Evolutionary conservation across 37 sponge, comb jelly and placozoan species (phyloP).

Genomic region (Oscarella lobularis): DNA sequence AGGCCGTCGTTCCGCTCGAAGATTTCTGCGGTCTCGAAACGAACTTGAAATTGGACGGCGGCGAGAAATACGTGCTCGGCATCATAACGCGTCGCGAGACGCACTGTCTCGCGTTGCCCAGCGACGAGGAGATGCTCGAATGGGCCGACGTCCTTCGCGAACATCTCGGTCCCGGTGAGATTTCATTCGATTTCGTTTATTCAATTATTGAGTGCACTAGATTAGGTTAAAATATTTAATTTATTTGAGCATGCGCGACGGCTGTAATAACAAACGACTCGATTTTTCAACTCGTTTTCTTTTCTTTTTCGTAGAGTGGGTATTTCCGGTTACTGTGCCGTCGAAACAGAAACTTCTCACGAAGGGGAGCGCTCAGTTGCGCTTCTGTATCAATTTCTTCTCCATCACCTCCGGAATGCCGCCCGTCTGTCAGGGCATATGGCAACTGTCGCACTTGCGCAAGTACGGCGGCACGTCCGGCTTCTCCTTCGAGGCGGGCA

Average conservation of each 20-base stretch:
- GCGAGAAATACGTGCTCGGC: background rate
- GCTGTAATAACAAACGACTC: too few species aligned
- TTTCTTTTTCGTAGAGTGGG: background rate
- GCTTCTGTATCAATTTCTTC: background rate
- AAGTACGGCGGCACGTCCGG: background rate
- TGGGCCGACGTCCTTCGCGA: background rate
- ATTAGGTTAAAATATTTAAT: too few species aligned
- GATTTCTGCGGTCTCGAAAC: background rate
- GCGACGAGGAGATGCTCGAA: background rate
- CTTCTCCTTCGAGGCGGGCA: slow-evolving; percentile 3
- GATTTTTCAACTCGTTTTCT: too few species aligned
- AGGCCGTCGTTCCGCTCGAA: background rate
- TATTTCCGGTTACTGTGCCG: background rate
- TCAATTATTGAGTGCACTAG: too few species aligned
- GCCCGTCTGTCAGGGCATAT: slow-evolving; percentile 1
- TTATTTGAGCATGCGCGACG: too few species aligned
- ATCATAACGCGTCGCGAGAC: background rate
- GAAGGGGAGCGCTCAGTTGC: background rate
- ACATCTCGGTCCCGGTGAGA: background rate
- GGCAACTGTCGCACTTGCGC: background rate
- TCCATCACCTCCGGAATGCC: background rate
- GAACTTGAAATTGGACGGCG: background rate
- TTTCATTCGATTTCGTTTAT: too few species aligned
- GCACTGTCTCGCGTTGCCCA: background rate
- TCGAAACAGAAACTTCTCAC: background rate